Evolutionary conservation across 1,140 invertebrate genomes (phyloP).

Genomic region (Pentalonia nigronervosa): DNA sequence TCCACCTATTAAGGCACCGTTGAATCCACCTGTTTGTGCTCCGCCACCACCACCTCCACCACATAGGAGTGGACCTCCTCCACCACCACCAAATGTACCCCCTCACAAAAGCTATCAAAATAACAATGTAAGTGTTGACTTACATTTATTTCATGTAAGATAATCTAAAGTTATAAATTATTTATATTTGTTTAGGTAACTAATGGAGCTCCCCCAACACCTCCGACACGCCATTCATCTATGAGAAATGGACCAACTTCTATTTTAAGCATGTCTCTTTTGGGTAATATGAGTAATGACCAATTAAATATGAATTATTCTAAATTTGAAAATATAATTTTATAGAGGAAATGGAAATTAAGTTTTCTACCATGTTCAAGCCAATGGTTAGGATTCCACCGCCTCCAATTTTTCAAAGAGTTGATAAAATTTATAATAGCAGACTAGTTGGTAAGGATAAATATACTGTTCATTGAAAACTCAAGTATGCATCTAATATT

Average conservation of each 20-base stretch:
- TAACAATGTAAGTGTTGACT: conserved; percentile 35
- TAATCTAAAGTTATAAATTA: neutral
- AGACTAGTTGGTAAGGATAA: conserved; percentile 66
- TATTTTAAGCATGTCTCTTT: conserved; percentile 38
- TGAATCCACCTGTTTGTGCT: conserved; percentile 63
- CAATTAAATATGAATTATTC: neutral
- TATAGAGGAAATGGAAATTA: conserved; percentile 66
- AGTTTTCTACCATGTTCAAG: conserved; percentile 67
- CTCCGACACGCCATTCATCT: conserved; percentile 61
- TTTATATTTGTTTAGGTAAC: conserved; percentile 42
- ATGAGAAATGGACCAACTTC: conserved; percentile 60
- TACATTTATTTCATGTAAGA: neutral
- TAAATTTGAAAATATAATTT: conserved; percentile 25
- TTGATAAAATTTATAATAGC: conserved; percentile 69
- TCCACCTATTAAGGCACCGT: conserved; percentile 61
- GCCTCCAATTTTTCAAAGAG: conserved; percentile 66
- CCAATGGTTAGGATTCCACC: conserved; percentile 66
- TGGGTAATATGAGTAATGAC: conserved; percentile 17
- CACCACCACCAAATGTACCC: conserved; percentile 38
- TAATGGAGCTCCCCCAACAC: conserved; percentile 61
- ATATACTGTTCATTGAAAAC: neutral
- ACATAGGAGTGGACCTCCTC: conserved; percentile 37
- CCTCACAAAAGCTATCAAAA: conserved; percentile 47
- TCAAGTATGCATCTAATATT: neutral
- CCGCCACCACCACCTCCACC: conserved; percentile 61